Evolutionary conservation across 1,140 invertebrate genomes (phyloP).

Genomic region (Eulimnadia texana): DNA sequence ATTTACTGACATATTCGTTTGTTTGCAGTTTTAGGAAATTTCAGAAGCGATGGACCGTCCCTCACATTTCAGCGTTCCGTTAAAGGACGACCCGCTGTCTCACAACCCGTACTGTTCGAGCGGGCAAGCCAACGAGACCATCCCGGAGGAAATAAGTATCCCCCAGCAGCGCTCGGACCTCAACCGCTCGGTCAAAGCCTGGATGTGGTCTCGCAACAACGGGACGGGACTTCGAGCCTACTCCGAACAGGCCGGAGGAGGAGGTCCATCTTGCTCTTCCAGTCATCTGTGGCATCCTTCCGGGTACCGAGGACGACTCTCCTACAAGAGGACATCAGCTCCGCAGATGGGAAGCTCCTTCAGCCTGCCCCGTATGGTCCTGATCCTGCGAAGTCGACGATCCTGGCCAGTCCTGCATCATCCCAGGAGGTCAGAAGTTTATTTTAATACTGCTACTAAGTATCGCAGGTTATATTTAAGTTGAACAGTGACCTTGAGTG

Average conservation of each 20-base stretch:
- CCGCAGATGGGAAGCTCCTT: slow-evolving; percentile 5
- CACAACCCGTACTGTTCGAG: background rate
- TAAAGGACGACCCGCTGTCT: background rate
- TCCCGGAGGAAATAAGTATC: background rate
- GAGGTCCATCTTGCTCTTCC: too few species aligned
- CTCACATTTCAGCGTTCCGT: background rate
- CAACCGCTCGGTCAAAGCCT: background rate
- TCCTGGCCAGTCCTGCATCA: slow-evolving; percentile 11
- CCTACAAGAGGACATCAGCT: slow-evolving; percentile 8
- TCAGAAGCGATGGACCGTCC: background rate
- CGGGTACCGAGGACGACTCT: slow-evolving; percentile 3
- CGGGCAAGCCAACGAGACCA: background rate
- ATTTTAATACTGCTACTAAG: background rate
- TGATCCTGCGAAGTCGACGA: slow-evolving; percentile 3
- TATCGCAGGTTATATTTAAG: too few species aligned
- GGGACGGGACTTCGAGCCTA: background rate
- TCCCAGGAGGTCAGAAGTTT: slow-evolving; percentile 5
- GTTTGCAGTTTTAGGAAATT: too few species aligned
- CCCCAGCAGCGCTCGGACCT: background rate
- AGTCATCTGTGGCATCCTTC: slow-evolving; percentile 4
- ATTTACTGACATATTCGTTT: too few species aligned
- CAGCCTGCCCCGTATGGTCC: background rate
- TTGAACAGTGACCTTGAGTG: too few species aligned
- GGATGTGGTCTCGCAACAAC: background rate
- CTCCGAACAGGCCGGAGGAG: background rate